A percentile compares a stretch with the other conserved stretches of the same genome.
Evolutionary conservation across 2,113 vertebrate genomes (phyloP).

Genomic region (Lucifuga dentata): DNA sequence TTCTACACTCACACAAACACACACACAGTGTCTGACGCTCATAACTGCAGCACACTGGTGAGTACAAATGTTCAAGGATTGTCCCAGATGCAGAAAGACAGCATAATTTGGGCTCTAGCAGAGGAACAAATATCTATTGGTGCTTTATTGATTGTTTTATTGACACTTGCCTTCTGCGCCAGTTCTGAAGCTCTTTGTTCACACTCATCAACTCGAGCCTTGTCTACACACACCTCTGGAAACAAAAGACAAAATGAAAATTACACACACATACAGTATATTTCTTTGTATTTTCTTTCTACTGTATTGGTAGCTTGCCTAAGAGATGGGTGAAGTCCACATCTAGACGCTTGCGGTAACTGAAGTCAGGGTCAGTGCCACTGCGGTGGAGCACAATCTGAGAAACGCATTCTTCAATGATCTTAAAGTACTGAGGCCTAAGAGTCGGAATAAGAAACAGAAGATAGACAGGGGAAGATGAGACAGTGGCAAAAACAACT

Average conservation of each 20-base stretch:
- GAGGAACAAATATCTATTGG: no score
- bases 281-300: no score
- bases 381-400: slow-evolving; percentile 96
- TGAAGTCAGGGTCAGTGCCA: slow-evolving; percentile 95
- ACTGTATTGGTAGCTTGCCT: slow-evolving; percentile 81
- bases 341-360: slow-evolving; percentile 94
- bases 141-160: no score
- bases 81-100: no score
- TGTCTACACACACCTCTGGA: slow-evolving; percentile 92
- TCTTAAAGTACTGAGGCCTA: slow-evolving; percentile 97
- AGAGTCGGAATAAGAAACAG: slow-evolving; percentile 25
- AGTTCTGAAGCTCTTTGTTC: slow-evolving; percentile 89
- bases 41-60: no score
- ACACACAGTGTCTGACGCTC: no score
- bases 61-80: no score
- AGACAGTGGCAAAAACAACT: neutral
- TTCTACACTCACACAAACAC: no score
- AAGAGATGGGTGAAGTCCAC: slow-evolving; percentile 92
- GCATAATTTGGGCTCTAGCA: no score
- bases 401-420: slow-evolving; percentile 97
- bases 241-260: slow-evolving; percentile 23
- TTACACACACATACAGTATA: no score
- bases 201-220: slow-evolving; percentile 89
- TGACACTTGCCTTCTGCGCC: slow-evolving; percentile 87
- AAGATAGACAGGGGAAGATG: neutral